Percentiles rank a stretch among this genome's conserved stretches.
Evolutionary conservation across 2,888 invertebrate genomes (phyloP).

Genomic region (Apotomis betuletana): DNA sequence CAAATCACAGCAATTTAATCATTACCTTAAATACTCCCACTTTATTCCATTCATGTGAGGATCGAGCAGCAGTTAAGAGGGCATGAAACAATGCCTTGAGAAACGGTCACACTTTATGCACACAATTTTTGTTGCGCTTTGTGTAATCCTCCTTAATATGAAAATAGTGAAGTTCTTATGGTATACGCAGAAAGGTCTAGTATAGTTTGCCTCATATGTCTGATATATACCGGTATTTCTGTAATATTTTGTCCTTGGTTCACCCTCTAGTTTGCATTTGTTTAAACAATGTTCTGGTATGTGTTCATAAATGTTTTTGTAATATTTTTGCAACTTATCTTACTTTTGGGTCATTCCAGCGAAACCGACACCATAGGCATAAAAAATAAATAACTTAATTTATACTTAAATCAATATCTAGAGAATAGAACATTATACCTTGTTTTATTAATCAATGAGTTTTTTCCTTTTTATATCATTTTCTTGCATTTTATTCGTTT

Average conservation of each 20-base stretch:
- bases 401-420: too few species aligned
- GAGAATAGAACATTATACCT: too few species aligned
- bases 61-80: constrained; percentile 43
- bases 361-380: too few species aligned
- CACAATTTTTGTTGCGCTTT: constrained; percentile 38
- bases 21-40: constrained; percentile 13
- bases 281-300: constrained; percentile 27
- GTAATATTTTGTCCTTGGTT: constrained; percentile 30
- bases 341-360: too few species aligned
- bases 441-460: too few species aligned
- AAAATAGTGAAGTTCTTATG: constrained; percentile 7
- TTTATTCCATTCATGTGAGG: constrained; percentile 9
- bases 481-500: too few species aligned
- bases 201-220: not conserved
- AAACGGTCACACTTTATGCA: constrained; percentile 41
- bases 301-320: constrained; percentile 7
- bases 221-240: not conserved
- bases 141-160: constrained; percentile 11
- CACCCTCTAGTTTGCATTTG: constrained; percentile 28
- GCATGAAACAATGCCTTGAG: constrained; percentile 44
- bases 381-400: too few species aligned
- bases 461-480: too few species aligned
- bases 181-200: not conserved
- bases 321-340: not conserved
- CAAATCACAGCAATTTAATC: constrained; percentile 21